These are phyloP conservation scores for Campoletis raptor DNA, from an alignment of 2,888 invertebrate species.

Conservation along the genomic window DNA sequence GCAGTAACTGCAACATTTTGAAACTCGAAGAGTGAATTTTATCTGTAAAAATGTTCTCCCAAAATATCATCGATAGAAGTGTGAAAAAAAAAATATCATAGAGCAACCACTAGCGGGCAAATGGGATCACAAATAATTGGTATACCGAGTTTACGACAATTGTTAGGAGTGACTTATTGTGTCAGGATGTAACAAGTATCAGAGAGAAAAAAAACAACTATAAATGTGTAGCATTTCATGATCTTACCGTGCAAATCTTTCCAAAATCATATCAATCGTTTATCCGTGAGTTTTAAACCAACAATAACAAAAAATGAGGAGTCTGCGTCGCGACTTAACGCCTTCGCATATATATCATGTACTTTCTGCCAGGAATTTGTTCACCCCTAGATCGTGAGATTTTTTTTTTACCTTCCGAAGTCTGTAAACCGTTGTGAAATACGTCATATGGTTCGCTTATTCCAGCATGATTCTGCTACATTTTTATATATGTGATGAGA, in stretches of 20 bases:
- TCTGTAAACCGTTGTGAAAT: background rate
- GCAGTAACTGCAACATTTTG: constrained; percentile 14
- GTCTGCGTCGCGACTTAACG: background rate
- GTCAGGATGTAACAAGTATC: background rate
- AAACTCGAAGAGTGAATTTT: background rate
- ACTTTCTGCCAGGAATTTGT: background rate
- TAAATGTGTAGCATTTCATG: background rate
- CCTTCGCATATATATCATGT: background rate
- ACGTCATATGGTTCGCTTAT: background rate
- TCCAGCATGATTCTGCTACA: background rate
- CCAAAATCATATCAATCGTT: background rate
- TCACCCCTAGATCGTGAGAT: background rate
- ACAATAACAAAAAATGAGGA: background rate
- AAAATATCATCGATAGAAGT: no score
- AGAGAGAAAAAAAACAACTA: background rate
- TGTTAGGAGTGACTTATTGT: no score
- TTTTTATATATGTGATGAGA: background rate
- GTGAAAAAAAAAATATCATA: no score
- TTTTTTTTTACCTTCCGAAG: background rate
- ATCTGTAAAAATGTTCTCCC: no score
- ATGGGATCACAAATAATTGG: no score
- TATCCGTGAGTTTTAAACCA: background rate
- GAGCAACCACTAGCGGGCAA: no score
- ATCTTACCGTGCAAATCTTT: background rate
- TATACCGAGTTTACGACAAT: no score